phyloP scores from a whole-genome alignment of 2,797 vertebrate genomes.

The Labroides dimidiatus region DNA sequence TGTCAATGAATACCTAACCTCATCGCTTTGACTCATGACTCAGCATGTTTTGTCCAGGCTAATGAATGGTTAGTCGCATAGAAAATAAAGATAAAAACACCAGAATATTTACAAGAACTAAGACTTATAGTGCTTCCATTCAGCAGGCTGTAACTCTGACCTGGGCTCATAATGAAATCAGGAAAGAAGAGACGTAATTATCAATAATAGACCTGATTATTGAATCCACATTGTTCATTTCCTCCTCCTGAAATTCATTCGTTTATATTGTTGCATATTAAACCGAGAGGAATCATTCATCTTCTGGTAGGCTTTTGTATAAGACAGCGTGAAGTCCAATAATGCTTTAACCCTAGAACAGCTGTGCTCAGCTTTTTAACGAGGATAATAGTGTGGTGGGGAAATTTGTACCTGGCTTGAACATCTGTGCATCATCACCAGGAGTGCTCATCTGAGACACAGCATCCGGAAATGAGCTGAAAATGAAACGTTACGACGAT shows the following conservation, averaged over 20 bases:
- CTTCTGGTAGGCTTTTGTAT: background rate
- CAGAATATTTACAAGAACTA: slow-evolving; percentile 6
- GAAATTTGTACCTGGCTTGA: slow-evolving; percentile 14
- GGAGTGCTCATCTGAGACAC: slow-evolving; percentile 13
- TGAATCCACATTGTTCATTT: slow-evolving; percentile 12
- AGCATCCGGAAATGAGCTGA: slow-evolving; percentile 44
- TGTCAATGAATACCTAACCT: too few species aligned
- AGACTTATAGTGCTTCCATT: slow-evolving; percentile 12
- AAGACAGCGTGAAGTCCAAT: background rate
- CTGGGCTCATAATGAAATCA: background rate
- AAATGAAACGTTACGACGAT: slow-evolving; percentile 5
- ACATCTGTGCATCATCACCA: slow-evolving; percentile 33
- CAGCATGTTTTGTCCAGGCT: slow-evolving; percentile 8
- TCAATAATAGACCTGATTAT: background rate
- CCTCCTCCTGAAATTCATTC: slow-evolving; percentile 12
- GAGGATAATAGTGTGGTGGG: slow-evolving; percentile 19
- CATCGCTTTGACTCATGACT: slow-evolving; percentile 12
- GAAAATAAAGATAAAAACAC: background rate
- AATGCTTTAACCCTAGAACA: slow-evolving; percentile 7
- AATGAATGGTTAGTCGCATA: background rate
- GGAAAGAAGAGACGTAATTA: background rate
- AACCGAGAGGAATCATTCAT: background rate
- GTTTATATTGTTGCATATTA: slow-evolving; percentile 12
- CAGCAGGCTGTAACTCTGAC: background rate
- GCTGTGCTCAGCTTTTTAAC: slow-evolving; percentile 5